phyloP scores from a whole-genome alignment of 2,797 vertebrate genomes.

The Discoglossus pictus region DNA sequence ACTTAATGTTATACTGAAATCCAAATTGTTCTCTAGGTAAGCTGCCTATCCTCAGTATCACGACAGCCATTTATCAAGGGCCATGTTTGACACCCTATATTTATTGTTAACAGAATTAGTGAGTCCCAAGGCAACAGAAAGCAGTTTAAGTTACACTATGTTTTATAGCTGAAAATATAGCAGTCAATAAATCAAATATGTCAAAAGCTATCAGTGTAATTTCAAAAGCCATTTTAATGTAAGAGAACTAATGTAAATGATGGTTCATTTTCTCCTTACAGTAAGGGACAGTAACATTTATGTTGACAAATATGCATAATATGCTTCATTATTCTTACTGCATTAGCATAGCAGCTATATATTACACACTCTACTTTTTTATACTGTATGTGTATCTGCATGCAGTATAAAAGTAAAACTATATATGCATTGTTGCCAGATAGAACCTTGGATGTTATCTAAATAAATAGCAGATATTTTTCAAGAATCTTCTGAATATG shows the following conservation, averaged over 20 bases:
- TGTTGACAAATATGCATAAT: too few relatives aligned
- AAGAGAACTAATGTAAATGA: neutral
- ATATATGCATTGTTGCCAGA: too few relatives aligned
- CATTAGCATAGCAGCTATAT: too few relatives aligned
- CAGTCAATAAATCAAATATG: neutral
- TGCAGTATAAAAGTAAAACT: too few relatives aligned
- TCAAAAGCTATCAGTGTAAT: neutral
- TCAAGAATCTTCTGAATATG: too few relatives aligned
- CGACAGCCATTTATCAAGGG: constrained; percentile 2
- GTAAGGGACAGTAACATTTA: too few relatives aligned
- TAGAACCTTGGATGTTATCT: too few relatives aligned
- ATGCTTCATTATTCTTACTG: too few relatives aligned
- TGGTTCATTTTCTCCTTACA: neutral
- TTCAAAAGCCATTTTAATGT: neutral
- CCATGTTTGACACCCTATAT: constrained; percentile 9
- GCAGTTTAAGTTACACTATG: neutral
- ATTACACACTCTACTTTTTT: too few relatives aligned
- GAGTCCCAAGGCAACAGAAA: neutral
- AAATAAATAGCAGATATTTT: too few relatives aligned
- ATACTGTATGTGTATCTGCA: too few relatives aligned
- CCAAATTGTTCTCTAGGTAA: neutral
- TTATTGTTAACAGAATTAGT: neutral
- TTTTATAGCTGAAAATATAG: neutral
- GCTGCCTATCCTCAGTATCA: neutral
- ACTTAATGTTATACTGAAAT: neutral